Conservation (phyloP, 1,140 invertebrate genomes). For the Ephestia elutella region DNA sequence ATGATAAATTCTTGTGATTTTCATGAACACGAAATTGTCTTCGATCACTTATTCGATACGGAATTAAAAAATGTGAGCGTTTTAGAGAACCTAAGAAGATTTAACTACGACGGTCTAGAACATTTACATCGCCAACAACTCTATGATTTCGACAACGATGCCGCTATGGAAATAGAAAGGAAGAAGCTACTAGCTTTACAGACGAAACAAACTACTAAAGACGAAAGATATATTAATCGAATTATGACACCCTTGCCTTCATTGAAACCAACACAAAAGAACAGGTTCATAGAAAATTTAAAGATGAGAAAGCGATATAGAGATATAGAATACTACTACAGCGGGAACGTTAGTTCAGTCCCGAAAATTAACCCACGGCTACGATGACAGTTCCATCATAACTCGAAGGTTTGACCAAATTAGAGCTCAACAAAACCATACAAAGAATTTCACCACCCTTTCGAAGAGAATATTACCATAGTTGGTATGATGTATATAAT, state of each 20-base stretch:
- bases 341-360: neutral
- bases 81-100: neutral
- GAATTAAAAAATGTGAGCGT: neutral
- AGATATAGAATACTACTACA: neutral
- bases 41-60: neutral
- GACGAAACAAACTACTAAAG: neutral
- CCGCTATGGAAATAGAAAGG: neutral
- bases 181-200: neutral
- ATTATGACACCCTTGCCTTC: neutral
- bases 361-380: neutral
- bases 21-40: neutral
- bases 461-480: neutral
- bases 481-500: neutral
- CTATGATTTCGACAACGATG: neutral
- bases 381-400: neutral
- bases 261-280: neutral
- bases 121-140: neutral
- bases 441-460: neutral
- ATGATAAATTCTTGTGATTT: neutral
- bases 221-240: neutral
- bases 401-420: neutral
- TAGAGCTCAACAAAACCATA: neutral
- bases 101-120: neutral
- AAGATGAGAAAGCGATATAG: slow-evolving; percentile 2
- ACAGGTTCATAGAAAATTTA: neutral